Conservation (phyloP, 2,797 vertebrate genomes). For the Carapus acus region DNA sequence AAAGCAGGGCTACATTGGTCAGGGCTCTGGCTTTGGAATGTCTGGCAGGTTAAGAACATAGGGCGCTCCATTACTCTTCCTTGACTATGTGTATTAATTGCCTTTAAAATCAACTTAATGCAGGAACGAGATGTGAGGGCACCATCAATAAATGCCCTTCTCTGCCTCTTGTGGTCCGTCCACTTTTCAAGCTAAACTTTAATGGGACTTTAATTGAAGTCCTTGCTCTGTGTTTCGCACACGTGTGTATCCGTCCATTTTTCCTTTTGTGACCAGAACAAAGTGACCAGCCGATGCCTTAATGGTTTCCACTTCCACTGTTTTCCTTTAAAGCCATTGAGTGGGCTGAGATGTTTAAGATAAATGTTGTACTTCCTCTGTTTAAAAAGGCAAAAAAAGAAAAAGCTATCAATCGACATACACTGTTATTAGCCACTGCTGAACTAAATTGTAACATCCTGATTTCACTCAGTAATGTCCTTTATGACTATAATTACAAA, state of each 20-base stretch:
- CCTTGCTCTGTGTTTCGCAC: conserved; percentile 45
- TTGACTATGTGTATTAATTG: conserved; percentile 99
- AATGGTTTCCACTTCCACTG: neutral
- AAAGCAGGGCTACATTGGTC: conserved; percentile 92
- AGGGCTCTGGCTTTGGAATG: conserved; percentile 86
- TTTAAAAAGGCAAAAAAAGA: too few relatives aligned
- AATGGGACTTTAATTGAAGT: conserved; percentile 73
- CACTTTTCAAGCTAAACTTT: conserved; percentile 68
- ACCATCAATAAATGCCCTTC: conserved; percentile 93
- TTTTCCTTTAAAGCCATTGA: conserved; percentile 23
- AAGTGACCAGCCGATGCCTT: conserved; percentile 7
- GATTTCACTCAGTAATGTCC: conserved; percentile 17
- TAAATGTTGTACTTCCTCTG: conserved; percentile 8
- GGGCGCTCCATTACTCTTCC: conserved; percentile 96
- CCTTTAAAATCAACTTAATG: conserved; percentile 99
- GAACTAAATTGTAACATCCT: neutral
- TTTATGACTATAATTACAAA: neutral
- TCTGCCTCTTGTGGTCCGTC: conserved; percentile 66
- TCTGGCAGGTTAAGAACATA: conserved; percentile 95
- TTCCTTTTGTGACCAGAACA: conserved; percentile 15
- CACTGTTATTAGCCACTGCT: neutral
- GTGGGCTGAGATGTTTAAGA: conserved; percentile 9
- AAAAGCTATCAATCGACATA: neutral
- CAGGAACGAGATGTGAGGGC: conserved; percentile 94
- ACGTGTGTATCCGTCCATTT: conserved; percentile 26